Percentiles rank a stretch among this genome's conserved stretches.
Conservation (phyloP, 2,888 invertebrate species). For the Coleophora flavipennella region DNA sequence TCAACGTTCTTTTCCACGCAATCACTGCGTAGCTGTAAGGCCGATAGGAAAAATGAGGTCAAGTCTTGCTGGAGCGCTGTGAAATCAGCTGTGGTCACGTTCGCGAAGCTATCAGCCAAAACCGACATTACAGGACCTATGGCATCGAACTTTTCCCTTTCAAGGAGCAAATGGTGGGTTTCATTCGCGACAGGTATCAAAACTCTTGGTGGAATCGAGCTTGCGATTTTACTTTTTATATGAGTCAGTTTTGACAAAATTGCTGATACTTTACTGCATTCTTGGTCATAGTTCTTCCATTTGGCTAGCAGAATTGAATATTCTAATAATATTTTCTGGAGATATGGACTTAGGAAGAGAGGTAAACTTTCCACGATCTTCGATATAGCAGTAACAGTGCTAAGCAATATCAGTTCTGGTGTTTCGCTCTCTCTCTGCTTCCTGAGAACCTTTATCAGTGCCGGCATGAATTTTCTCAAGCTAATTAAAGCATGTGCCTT, state of each 20-base stretch:
- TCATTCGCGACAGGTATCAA: conserved; percentile 82
- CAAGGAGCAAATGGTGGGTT: conserved; percentile 74
- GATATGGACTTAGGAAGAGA: conserved; percentile 88
- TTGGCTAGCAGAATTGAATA: conserved; percentile 73
- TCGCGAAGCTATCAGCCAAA: conserved; percentile 79
- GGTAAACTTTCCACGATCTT: conserved; percentile 88
- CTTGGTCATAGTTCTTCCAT: conserved; percentile 62
- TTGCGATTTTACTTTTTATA: conserved; percentile 79
- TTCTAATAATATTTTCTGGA: conserved; percentile 79
- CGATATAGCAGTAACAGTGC: conserved; percentile 83
- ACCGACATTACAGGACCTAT: conserved; percentile 83
- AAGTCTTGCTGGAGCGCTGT: conserved; percentile 77
- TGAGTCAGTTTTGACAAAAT: conserved; percentile 72
- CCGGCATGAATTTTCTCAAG: conserved; percentile 86
- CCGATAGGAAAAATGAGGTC: conserved; percentile 81
- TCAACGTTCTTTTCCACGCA: conserved; percentile 43
- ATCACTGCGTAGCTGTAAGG: conserved; percentile 78
- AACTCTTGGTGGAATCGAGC: conserved; percentile 79
- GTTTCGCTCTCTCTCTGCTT: conserved; percentile 72
- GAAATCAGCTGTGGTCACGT: conserved; percentile 76
- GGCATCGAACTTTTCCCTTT: conserved; percentile 72
- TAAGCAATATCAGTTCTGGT: conserved; percentile 76
- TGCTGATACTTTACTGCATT: conserved; percentile 61
- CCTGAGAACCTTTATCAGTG: conserved; percentile 76
- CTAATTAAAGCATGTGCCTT: conserved; percentile 82